These are phyloP conservation scores for Cyrtorhinus lividipennis DNA, from an alignment of 1,140 invertebrate species.

Conservation along the genomic window DNA sequence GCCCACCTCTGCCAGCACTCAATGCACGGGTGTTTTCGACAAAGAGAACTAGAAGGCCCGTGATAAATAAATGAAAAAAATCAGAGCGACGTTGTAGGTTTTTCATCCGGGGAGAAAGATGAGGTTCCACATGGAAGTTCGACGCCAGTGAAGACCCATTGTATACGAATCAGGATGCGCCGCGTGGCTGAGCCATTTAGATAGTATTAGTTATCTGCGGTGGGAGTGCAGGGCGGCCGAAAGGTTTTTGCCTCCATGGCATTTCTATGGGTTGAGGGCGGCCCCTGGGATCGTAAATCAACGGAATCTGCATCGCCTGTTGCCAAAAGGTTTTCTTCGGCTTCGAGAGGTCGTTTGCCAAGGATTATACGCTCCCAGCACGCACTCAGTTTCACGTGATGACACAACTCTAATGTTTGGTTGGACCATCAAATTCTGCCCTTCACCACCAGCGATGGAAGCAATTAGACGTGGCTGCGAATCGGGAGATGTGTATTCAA, in stretches of 20 bases:
- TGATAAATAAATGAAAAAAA: not conserved
- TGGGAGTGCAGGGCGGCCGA: not conserved
- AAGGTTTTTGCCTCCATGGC: not conserved
- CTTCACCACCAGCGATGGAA: too few species aligned
- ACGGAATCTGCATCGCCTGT: not conserved
- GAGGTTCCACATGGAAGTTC: not conserved
- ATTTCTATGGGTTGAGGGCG: not conserved
- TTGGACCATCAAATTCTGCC: too few species aligned
- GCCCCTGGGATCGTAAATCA: not conserved
- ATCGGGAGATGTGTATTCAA: too few species aligned
- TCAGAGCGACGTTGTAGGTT: too few species aligned
- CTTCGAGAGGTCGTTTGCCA: too few species aligned
- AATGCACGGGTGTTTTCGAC: not conserved
- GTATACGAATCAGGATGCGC: not conserved
- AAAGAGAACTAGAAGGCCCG: not conserved
- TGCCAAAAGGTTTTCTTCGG: too few species aligned
- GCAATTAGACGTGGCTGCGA: too few species aligned
- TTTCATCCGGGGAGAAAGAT: not conserved
- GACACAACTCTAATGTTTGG: too few species aligned
- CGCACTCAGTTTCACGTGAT: too few species aligned
- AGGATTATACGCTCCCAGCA: too few species aligned
- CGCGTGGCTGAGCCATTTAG: not conserved
- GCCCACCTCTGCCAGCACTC: not conserved
- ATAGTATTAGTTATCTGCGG: not conserved
- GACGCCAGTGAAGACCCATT: not conserved